phyloP scores from a whole-genome alignment of 2,888 invertebrate species.

The Tuberolachnus salignus region DNA sequence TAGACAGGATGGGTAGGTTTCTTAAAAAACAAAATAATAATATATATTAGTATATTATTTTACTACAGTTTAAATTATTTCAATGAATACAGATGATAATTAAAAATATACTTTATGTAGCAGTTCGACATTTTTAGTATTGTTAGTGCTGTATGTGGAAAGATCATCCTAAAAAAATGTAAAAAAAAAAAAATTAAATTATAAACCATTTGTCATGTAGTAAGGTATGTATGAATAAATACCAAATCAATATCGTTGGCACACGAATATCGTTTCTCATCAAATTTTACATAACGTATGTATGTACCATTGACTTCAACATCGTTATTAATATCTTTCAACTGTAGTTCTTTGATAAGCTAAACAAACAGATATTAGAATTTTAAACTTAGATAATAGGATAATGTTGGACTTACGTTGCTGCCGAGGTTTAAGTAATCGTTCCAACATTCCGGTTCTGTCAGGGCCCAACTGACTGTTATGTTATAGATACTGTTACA shows the following conservation, averaged over 20 bases:
- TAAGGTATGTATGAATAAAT: neutral
- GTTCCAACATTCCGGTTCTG: slow-evolving; percentile 37
- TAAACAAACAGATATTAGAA: slow-evolving; percentile 3
- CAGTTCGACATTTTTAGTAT: neutral
- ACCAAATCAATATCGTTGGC: slow-evolving; percentile 38
- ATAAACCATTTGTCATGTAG: too few species aligned
- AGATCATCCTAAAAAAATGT: slow-evolving; percentile 35
- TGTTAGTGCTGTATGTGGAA: neutral
- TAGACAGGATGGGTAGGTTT: slow-evolving; percentile 64
- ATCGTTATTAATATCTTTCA: slow-evolving; percentile 19
- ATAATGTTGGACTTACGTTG: neutral
- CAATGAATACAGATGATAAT: neutral
- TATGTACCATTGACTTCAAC: slow-evolving; percentile 6
- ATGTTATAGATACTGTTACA: slow-evolving; percentile 32
- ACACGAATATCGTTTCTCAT: slow-evolving; percentile 19
- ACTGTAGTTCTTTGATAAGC: slow-evolving; percentile 31
- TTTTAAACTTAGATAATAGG: neutral
- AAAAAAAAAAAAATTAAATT: neutral
- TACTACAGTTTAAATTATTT: neutral
- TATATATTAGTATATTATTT: neutral
- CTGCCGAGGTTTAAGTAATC: slow-evolving; percentile 28
- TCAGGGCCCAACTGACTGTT: slow-evolving; percentile 35
- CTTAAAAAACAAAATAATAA: slow-evolving; percentile 57
- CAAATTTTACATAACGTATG: neutral
- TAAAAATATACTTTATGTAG: slow-evolving; percentile 18